Conservation (phyloP, 2,888 invertebrate species). For the Xestia rhomboidea region DNA sequence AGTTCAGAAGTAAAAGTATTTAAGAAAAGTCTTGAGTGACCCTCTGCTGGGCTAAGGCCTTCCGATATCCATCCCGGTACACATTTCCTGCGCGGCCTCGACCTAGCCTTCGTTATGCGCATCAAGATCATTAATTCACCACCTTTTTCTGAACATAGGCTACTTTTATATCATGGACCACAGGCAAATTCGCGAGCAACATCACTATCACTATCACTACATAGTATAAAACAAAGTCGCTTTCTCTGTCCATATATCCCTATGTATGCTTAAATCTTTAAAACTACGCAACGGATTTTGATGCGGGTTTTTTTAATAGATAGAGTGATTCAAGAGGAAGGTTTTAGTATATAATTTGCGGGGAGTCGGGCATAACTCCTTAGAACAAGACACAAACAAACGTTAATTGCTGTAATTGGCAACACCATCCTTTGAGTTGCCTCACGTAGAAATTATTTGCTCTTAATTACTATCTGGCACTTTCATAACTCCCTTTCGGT, state of each 20-base stretch:
- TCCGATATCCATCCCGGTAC: background rate
- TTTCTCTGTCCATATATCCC: no score
- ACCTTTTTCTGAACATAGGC: background rate
- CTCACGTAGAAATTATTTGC: constrained; percentile 48
- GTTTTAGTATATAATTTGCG: no score
- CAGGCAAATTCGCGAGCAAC: background rate
- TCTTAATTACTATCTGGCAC: constrained; percentile 52
- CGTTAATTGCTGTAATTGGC: constrained; percentile 62
- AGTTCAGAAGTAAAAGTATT: no score
- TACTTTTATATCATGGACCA: background rate
- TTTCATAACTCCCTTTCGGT: constrained; percentile 39
- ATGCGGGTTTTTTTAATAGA: no score
- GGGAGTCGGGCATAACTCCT: no score
- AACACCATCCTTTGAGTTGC: constrained; percentile 46
- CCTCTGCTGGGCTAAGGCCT: background rate
- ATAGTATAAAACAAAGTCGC: no score
- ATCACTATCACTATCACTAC: no score
- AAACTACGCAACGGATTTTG: no score
- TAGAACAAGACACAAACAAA: constrained; percentile 57
- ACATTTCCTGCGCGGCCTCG: background rate
- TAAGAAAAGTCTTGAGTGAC: no score
- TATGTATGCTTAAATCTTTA: no score
- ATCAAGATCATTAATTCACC: background rate
- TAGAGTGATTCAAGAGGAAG: no score
- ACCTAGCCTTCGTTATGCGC: background rate